These are phyloP conservation scores for Triplophysa siluroides DNA, from an alignment of 2,113 vertebrate species.

Conservation along the genomic window DNA sequence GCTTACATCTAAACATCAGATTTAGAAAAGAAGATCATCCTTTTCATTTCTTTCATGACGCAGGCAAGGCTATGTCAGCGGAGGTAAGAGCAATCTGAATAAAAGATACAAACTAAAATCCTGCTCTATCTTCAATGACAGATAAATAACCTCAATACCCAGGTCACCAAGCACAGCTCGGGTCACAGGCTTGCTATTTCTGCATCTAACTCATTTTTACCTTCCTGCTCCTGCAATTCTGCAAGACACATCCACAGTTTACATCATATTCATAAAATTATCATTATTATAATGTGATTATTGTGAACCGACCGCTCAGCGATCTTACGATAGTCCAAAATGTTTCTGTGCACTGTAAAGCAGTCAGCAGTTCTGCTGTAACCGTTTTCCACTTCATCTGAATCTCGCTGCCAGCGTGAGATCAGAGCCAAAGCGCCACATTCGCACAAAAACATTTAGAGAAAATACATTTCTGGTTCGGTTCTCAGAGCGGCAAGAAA, in stretches of 20 bases:
- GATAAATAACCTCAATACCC: too few relatives aligned
- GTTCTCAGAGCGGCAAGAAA: constrained; percentile 1
- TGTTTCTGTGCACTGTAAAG: neutral
- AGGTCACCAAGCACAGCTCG: constrained; percentile 26
- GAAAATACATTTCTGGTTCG: constrained; percentile 32
- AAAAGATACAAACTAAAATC: neutral
- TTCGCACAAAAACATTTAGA: constrained; percentile 25
- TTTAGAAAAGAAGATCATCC: neutral
- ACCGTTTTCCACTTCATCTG: constrained; percentile 2
- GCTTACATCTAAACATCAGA: neutral
- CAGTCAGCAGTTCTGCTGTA: constrained; percentile 3
- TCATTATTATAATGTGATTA: neutral
- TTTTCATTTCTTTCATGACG: neutral
- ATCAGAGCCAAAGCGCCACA: constrained; percentile 18
- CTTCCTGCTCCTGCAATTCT: neutral
- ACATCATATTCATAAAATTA: neutral
- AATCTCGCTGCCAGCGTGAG: constrained; percentile 19
- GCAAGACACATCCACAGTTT: neutral
- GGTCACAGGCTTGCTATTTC: constrained; percentile 37
- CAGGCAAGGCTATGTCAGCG: neutral
- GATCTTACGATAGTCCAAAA: neutral
- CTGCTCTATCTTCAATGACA: too few relatives aligned
- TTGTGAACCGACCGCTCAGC: neutral
- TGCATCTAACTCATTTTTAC: neutral
- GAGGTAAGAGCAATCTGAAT: neutral